Evolutionary conservation across 2,113 vertebrate species (phyloP).

Genomic region (Chionis minor): DNA sequence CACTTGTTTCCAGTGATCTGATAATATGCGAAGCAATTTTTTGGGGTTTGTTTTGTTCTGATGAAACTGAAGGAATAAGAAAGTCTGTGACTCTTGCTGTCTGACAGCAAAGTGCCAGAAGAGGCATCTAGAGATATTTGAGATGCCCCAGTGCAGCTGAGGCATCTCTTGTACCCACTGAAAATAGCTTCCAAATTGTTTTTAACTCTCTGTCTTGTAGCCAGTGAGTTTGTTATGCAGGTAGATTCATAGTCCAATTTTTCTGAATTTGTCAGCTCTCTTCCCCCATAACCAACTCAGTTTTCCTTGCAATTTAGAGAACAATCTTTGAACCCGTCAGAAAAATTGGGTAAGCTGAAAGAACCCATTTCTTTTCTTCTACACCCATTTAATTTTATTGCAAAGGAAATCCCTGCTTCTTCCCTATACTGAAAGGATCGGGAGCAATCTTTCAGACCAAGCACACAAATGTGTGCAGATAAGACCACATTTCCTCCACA

Average conservation of each 20-base stretch:
- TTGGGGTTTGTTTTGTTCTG: background rate
- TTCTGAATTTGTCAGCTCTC: background rate
- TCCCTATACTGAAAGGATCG: background rate
- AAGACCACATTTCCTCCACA: background rate
- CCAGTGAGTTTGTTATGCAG: too few species aligned
- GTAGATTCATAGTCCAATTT: too few species aligned
- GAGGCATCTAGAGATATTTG: background rate
- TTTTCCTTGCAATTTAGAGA: background rate
- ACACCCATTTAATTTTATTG: background rate
- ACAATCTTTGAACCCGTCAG: too few species aligned
- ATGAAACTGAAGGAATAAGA: background rate
- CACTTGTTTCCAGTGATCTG: background rate
- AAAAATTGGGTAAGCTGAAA: background rate
- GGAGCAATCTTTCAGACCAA: background rate
- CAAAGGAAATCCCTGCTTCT: background rate
- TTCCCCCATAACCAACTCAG: background rate
- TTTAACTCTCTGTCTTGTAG: background rate
- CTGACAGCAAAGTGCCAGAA: background rate
- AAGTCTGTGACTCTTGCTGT: background rate
- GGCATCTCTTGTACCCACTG: too few species aligned
- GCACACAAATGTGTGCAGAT: too few species aligned
- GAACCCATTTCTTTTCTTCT: background rate
- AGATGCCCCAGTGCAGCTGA: background rate
- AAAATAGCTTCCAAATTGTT: background rate
- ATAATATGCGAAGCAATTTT: background rate